Evolutionary conservation across 2,888 invertebrate species (phyloP), one percentile per base, ranked within the genome.

Genomic region (Diarsia rubi): DNA sequence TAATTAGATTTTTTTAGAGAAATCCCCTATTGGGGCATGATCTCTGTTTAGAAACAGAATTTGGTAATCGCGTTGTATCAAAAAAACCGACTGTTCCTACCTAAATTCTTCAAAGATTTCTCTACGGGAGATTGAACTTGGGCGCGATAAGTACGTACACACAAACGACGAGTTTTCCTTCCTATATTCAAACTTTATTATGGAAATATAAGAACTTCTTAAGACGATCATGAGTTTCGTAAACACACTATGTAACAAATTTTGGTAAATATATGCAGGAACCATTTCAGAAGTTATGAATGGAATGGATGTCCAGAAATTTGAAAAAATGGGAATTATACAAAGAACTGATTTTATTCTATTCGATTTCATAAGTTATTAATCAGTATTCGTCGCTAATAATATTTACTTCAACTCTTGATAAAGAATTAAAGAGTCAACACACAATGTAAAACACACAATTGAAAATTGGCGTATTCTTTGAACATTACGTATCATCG

Each of bases 51-150:
- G 11, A 80, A 54, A 54, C 1, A 24, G 27, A 73, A 73, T 80
- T 73, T 47, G 16, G 42, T 54, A 24, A 62, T 47, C 3, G 4
- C 27, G n/a, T 47, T n/a, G 21, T 27, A 42, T 49, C 54, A 74
- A 80, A 63, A 47, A 63, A 80, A 73, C 21, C 45, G 52, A 54
- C 2, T 47, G 3, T 79, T 62, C 16, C 11, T 45, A 72, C 52
- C 19, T 14, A 19, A 71, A 6, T n/a, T 52, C 44, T 79, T 72
- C 3, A 37, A 63, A 80, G 54, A 74, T 76, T 49, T 63, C n/a
- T n/a, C 19, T n/a, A 44, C 31, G 37, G 47, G 47, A 31, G 27
- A 74, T 74, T 54, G 24, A 47, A 47, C 24, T 79, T 72, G 37
- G 21, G 37, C 44, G 16, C 67, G 67, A 21, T 24, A 65, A 14